Percentiles rank a stretch among this genome's conserved stretches.
Conservation (phyloP, 2,113 vertebrate genomes). For the Gorsachius goisagi region DNA sequence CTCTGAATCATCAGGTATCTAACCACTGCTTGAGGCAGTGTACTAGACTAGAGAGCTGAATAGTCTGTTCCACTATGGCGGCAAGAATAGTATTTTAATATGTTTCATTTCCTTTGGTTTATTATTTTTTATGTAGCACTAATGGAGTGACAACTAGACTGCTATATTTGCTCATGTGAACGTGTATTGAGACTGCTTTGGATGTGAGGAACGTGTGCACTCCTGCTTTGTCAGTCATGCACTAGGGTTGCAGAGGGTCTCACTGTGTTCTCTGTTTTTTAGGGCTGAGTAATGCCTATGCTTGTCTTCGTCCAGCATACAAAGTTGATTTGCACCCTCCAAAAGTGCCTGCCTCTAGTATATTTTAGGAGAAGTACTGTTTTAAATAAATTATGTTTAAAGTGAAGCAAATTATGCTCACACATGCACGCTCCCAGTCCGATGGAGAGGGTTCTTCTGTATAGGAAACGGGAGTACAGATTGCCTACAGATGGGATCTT, state of each 20-base stretch:
- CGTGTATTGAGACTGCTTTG: conserved; percentile 9
- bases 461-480: neutral
- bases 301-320: neutral
- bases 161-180: neutral
- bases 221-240: neutral
- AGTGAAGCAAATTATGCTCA: neutral
- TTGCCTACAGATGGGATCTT: neutral
- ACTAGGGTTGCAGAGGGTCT: neutral
- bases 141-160: neutral
- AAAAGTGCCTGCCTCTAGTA: neutral
- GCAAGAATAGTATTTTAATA: conserved; percentile 54
- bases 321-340: neutral
- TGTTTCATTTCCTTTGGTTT: conserved; percentile 64
- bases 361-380: neutral
- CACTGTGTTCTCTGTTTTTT: neutral
- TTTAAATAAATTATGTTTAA: neutral
- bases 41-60: conserved; percentile 3
- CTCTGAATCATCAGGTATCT: conserved; percentile 53
- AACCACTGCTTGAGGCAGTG: conserved; percentile 8
- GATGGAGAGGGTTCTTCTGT: neutral
- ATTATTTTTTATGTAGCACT: neutral
- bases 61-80: neutral
- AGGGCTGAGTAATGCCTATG: neutral
- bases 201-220: neutral
- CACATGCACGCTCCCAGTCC: neutral